Evolutionary conservation across 2,113 vertebrate genomes (phyloP).

Genomic region (Chaenocephalus aceratus): DNA sequence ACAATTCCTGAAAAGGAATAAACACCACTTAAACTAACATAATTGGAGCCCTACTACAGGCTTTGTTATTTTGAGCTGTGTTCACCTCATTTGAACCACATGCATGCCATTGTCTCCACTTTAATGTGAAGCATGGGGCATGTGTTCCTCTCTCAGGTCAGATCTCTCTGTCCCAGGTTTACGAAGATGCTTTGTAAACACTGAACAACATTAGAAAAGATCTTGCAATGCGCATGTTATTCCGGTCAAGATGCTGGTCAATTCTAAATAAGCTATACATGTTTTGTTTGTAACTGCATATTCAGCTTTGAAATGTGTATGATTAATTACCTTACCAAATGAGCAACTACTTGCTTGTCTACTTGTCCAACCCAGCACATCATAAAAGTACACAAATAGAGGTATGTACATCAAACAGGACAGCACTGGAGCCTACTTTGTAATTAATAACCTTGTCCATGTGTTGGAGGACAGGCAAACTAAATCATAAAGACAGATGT

Average conservation of each 20-base stretch:
- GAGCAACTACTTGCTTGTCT: constrained; percentile 1
- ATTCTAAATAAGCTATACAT: constrained; percentile 13
- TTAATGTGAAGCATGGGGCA: constrained; percentile 2
- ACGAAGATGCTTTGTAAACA: background rate
- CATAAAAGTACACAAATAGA: background rate
- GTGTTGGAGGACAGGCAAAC: background rate
- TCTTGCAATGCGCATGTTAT: background rate
- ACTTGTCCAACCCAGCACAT: background rate
- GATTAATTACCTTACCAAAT: background rate
- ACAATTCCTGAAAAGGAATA: no score
- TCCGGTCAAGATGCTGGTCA: background rate
- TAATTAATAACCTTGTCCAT: background rate
- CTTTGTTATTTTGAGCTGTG: constrained; percentile 15
- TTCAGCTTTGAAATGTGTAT: constrained; percentile 3
- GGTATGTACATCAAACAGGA: background rate
- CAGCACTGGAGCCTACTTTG: background rate
- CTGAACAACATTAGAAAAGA: no score
- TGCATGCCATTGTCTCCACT: constrained; percentile 2
- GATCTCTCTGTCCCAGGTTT: background rate
- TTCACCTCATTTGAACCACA: constrained; percentile 26
- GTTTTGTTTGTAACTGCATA: background rate
- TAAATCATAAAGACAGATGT: constrained; percentile 29
- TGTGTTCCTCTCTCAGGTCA: constrained; percentile 6
- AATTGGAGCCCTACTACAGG: background rate
- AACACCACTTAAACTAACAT: no score